Evolutionary conservation across 1,140 invertebrate species (phyloP), one percentile per base, ranked within the genome.

Genomic region (Patella vulgata): DNA sequence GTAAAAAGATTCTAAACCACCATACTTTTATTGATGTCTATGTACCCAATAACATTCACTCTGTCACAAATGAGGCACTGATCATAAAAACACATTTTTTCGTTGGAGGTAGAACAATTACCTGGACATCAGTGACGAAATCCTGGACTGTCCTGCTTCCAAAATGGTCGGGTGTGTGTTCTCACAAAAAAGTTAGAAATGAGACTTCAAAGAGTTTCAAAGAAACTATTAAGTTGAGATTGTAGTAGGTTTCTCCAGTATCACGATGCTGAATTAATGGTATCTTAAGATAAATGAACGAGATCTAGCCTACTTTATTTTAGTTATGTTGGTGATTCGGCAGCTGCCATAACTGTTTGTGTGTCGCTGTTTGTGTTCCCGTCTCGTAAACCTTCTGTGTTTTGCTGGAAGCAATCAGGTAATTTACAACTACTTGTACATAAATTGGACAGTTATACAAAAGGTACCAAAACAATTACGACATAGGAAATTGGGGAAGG

Each of bases 291-390:
- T 23, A n/a, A n/a, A n/a, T n/a, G n/a, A n/a, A n/a, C n/a, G n/a
- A n/a, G 46, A n/a, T 14, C 9, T 33, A 17, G 11, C 6, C 17
- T 36, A 14, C 42, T 23, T 39, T 39, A 42, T 63, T 75, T 30
- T 66, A 86, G 84, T 33, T 74, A 75, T 50, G 74, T 87, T 1
- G 79, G 79, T 5, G 73, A 75, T 58, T 51, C 70, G 4, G 48
- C 50, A 3, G 55, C 67, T 12, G 70, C 67, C 14, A 67, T 75
- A 28, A 27, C 59, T n/a, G 61, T 73, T 12, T 40, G 58, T 17
- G 52, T 73, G 40, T 25, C 66, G 5, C 58, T 75, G 11, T 70
- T 75, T 39, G 59, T 70, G 8, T 59, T 67, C 19, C 73, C 73
- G 1, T 64, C 56, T 12, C 28, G 59, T 30, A 46, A 19, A 25